These are phyloP conservation scores for Myotis myotis DNA, from an alignment of 2,797 vertebrate genomes.

Conservation along the genomic window DNA sequence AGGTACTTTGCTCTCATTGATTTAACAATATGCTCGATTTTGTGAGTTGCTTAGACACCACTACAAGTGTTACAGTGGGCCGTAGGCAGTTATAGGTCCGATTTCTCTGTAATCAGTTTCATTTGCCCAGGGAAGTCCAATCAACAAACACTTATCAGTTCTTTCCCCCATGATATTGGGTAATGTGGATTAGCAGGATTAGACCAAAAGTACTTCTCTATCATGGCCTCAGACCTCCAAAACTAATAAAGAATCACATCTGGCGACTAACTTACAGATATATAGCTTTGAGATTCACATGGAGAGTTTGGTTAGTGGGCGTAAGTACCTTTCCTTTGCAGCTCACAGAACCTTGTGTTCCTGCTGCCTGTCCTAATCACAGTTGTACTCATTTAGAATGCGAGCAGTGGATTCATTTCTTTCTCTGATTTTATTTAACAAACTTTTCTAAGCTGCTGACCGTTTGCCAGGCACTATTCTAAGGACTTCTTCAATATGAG, in stretches of 20 bases:
- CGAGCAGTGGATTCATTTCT: slow-evolving; percentile 21
- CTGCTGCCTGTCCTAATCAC: background rate
- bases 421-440: slow-evolving; percentile 39
- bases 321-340: background rate
- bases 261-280: background rate
- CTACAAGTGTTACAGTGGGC: slow-evolving; percentile 23
- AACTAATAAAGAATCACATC: background rate
- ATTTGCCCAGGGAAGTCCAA: background rate
- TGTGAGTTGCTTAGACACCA: background rate
- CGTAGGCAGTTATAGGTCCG: background rate
- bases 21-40: background rate
- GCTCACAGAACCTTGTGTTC: background rate
- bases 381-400: background rate
- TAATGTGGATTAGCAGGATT: background rate
- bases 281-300: background rate
- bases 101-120: slow-evolving; percentile 17
- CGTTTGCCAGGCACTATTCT: background rate
- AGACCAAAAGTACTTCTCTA: background rate
- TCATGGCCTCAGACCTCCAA: background rate
- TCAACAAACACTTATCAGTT: background rate
- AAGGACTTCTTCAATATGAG: background rate
- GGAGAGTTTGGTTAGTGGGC: background rate
- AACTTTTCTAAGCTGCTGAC: background rate
- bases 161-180: background rate
- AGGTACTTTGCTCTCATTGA: background rate